Evolutionary conservation across 2,888 invertebrate species (phyloP).

Genomic region (Eilema caniola): DNA sequence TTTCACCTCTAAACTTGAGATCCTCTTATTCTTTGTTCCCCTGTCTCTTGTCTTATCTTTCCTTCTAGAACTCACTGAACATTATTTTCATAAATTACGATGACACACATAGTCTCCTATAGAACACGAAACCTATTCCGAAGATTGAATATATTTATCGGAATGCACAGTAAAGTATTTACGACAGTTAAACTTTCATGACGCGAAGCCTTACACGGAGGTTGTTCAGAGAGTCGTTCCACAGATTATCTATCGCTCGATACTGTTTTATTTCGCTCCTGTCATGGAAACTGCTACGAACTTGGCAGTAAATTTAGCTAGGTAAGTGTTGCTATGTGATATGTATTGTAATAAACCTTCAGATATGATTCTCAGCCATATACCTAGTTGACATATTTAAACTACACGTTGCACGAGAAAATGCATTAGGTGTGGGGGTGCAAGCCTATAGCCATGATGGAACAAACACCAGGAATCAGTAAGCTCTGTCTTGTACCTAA

Average conservation of each 20-base stretch:
- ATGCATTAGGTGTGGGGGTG: too few species aligned
- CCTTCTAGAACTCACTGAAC: not conserved
- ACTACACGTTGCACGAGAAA: too few species aligned
- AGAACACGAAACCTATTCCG: not conserved
- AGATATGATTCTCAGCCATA: too few species aligned
- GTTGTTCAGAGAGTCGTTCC: not conserved
- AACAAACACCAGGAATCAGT: too few species aligned
- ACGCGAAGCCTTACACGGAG: not conserved
- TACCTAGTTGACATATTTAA: too few species aligned
- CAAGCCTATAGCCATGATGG: too few species aligned
- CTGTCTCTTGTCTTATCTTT: too few species aligned
- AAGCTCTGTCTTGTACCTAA: too few species aligned
- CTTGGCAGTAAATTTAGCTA: not conserved
- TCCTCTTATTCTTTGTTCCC: too few species aligned
- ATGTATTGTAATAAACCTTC: not conserved
- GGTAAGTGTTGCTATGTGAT: not conserved
- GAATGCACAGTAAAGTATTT: not conserved
- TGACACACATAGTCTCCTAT: not conserved
- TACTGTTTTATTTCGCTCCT: slow-evolving; percentile 1
- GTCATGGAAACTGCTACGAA: not conserved
- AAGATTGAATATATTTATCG: slow-evolving; percentile 1
- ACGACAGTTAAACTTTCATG: slow-evolving; percentile 1
- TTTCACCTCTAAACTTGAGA: too few species aligned
- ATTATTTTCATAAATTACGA: not conserved
- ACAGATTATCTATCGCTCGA: not conserved